Conservation (phyloP, 2,113 vertebrate species). For the Corythaixoides concolor region DNA sequence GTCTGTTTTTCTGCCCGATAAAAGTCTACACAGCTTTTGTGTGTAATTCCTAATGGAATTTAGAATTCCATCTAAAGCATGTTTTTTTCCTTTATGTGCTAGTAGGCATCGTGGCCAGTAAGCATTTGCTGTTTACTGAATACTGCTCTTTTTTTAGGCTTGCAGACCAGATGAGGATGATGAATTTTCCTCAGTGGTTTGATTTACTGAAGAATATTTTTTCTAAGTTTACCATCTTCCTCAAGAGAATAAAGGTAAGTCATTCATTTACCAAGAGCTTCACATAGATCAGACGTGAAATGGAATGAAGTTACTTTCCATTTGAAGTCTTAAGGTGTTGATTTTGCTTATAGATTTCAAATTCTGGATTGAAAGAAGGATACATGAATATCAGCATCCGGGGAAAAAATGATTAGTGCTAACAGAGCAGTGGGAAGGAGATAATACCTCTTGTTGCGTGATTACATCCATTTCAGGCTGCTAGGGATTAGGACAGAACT, state of each 20-base stretch:
- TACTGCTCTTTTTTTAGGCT: conserved; percentile 76
- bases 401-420: not conserved
- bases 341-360: not conserved
- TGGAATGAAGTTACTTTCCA: not conserved
- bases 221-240: conserved; percentile 88
- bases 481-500: not conserved
- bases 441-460: not conserved
- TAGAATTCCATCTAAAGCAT: not conserved
- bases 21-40: not conserved
- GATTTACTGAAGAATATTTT: conserved; percentile 89
- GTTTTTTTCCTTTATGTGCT: not conserved
- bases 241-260: conserved; percentile 93
- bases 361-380: not conserved
- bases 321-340: not conserved
- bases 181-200: conserved; percentile 96
- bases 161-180: conserved; percentile 94
- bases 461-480: not conserved
- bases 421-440: not conserved
- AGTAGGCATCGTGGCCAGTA: not conserved
- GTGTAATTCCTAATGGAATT: not conserved
- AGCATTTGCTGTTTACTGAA: not conserved
- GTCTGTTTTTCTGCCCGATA: not conserved
- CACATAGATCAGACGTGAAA: not conserved
- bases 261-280: not conserved
- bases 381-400: not conserved